Percentiles rank a stretch among this genome's conserved stretches.
Evolutionary conservation across 1,140 invertebrate species (phyloP).

Genomic region (Danaus melanippus): DNA sequence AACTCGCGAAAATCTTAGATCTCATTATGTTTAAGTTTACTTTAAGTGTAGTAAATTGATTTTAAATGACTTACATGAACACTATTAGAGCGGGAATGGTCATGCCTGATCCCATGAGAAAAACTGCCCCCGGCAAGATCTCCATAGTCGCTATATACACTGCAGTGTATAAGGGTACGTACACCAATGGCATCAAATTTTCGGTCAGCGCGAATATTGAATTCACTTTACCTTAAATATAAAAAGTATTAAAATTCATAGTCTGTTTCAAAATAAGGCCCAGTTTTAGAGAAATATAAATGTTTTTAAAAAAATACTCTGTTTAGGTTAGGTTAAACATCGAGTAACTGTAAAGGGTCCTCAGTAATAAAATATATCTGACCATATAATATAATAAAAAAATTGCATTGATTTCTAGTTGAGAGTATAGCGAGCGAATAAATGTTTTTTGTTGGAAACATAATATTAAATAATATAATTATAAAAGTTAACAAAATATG

Average conservation of each 20-base stretch:
- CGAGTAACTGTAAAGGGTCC: no score
- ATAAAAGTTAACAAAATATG: no score
- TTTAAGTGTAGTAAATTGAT: constrained; percentile 9
- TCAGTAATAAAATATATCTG: no score
- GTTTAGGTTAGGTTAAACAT: no score
- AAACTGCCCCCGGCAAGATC: constrained; percentile 78
- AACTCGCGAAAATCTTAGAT: no score
- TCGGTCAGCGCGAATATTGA: constrained; percentile 79
- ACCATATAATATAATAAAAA: no score
- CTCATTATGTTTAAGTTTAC: no score
- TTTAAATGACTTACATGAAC: constrained; percentile 74
- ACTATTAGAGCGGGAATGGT: constrained; percentile 77
- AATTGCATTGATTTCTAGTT: no score
- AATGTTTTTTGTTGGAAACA: no score
- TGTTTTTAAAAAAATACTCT: no score
- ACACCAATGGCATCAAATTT: constrained; percentile 78
- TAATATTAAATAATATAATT: no score
- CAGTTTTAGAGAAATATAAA: constrained; percentile 1
- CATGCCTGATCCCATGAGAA: constrained; percentile 76
- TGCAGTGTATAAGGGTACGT: constrained; percentile 78
- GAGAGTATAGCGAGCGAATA: no score
- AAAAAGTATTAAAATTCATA: background rate
- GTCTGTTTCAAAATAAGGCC: background rate
- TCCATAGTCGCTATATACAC: constrained; percentile 78
- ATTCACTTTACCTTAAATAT: constrained; percentile 78